Evolutionary conservation across 2,113 vertebrate species (phyloP).

Genomic region (Vicugna pacos): DNA sequence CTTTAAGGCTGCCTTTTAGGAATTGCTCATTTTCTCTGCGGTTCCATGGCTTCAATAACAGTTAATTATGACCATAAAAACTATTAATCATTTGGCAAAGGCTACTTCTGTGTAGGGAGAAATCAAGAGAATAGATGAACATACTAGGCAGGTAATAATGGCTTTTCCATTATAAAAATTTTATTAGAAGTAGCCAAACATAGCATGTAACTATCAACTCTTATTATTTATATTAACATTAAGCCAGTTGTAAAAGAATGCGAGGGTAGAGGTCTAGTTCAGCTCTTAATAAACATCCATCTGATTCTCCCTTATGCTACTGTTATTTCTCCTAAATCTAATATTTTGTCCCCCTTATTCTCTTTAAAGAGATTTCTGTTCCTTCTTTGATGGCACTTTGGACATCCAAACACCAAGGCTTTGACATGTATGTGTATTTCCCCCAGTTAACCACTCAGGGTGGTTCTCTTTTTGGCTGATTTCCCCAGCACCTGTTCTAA

Average conservation of each 20-base stretch:
- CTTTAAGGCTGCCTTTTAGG: slow-evolving; percentile 29
- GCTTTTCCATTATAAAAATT: slow-evolving; percentile 76
- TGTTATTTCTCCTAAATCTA: not conserved
- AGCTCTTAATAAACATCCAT: not conserved
- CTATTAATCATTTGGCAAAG: slow-evolving; percentile 75
- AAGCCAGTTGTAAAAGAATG: slow-evolving; percentile 53
- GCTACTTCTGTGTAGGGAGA: slow-evolving; percentile 61
- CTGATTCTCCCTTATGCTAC: not conserved
- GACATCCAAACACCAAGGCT: slow-evolving; percentile 16
- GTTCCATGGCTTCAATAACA: slow-evolving; percentile 61
- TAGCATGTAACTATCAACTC: slow-evolving; percentile 37
- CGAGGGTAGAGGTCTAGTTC: not conserved
- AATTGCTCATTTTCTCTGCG: slow-evolving; percentile 55
- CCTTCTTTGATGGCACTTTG: not conserved
- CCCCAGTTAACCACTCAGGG: not conserved
- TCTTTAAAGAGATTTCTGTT: not conserved
- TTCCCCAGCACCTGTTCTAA: not conserved
- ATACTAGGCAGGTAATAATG: slow-evolving; percentile 74
- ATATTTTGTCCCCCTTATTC: not conserved
- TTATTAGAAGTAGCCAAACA: slow-evolving; percentile 72
- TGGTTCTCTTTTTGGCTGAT: not conserved
- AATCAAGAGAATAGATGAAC: slow-evolving; percentile 74
- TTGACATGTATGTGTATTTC: not conserved
- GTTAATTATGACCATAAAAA: slow-evolving; percentile 76
- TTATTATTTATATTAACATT: slow-evolving; percentile 69